Conservation (phyloP, 2,797 vertebrate species). For the Prionace glauca region DNA sequence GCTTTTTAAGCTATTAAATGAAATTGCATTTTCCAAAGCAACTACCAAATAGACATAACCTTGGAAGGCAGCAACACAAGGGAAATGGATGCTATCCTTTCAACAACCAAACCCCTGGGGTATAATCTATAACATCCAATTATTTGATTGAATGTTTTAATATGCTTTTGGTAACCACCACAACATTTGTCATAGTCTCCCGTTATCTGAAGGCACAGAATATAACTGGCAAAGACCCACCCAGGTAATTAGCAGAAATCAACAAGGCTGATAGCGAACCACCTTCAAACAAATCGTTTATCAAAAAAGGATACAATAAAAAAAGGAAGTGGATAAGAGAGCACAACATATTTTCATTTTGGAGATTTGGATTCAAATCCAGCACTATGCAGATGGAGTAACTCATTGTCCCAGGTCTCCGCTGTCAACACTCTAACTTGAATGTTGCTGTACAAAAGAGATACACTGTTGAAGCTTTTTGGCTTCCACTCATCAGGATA, state of each 20-base stretch:
- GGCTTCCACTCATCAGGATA: too few relatives aligned
- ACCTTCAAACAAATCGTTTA: not conserved
- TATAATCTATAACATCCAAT: conserved; percentile 19
- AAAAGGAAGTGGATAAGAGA: not conserved
- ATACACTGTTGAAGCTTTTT: too few relatives aligned
- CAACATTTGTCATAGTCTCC: not conserved
- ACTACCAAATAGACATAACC: not conserved
- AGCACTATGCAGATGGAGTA: not conserved
- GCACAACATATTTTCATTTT: not conserved
- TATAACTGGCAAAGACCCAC: not conserved
- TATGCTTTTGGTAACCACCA: not conserved
- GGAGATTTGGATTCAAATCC: not conserved
- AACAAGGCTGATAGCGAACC: not conserved
- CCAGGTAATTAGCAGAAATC: not conserved
- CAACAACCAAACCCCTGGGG: not conserved
- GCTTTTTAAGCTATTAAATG: not conserved
- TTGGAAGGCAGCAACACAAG: not conserved
- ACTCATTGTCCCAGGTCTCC: not conserved
- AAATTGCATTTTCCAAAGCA: conserved; percentile 15
- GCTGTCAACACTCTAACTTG: not conserved
- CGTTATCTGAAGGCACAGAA: not conserved
- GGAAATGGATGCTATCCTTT: not conserved
- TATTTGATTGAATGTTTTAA: not conserved
- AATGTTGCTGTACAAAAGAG: too few relatives aligned
- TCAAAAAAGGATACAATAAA: not conserved